These are phyloP conservation scores for Castor canadensis DNA, from an alignment of 2,113 vertebrate genomes.

Conservation along the genomic window DNA sequence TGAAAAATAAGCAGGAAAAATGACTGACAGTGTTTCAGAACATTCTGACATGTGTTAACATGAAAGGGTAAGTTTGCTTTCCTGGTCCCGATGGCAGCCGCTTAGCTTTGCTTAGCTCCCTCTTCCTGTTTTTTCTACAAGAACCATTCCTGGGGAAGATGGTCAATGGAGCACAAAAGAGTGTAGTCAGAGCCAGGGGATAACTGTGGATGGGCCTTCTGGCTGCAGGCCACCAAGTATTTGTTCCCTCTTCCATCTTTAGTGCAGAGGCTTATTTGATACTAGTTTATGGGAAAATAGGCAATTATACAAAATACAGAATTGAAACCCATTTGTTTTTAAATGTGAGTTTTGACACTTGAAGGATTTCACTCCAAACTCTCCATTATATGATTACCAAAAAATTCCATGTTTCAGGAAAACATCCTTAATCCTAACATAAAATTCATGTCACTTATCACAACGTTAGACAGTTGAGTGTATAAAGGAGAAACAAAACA, in stretches of 20 bases:
- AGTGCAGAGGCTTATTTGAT: background rate
- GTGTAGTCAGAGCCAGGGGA: background rate
- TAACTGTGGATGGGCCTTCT: background rate
- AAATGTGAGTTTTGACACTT: constrained; percentile 73
- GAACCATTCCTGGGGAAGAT: background rate
- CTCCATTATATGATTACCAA: constrained; percentile 76
- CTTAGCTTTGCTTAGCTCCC: background rate
- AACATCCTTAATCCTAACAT: constrained; percentile 73
- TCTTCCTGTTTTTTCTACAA: background rate
- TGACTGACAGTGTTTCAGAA: constrained; percentile 10
- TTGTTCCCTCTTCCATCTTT: background rate
- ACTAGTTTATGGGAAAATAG: constrained; percentile 44
- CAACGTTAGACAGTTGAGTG: constrained; percentile 78
- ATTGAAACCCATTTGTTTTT: constrained; percentile 55
- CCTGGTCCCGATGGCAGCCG: background rate
- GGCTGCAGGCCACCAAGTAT: background rate
- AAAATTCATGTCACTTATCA: constrained; percentile 75
- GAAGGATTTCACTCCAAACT: constrained; percentile 73
- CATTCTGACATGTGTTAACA: background rate
- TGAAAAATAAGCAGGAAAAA: constrained; percentile 29
- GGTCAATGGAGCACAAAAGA: background rate
- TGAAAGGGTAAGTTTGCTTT: background rate
- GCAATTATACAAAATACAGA: constrained; percentile 53
- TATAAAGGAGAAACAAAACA: constrained; percentile 68
- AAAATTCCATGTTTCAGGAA: constrained; percentile 70